These are phyloP conservation scores for Eclectus roratus DNA, from an alignment of 2,113 vertebrate species.

Conservation along the genomic window DNA sequence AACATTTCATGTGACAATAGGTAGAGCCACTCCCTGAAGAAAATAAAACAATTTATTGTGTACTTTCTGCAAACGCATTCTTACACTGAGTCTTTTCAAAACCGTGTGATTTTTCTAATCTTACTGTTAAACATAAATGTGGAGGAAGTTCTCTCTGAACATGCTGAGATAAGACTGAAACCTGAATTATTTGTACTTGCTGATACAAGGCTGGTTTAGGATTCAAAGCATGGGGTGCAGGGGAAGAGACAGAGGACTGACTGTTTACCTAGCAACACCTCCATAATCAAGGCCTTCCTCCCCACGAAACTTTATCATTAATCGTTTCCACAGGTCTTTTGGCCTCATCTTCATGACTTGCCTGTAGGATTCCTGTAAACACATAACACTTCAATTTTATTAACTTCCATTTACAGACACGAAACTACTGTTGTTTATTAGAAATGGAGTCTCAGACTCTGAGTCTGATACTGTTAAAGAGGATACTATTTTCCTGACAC, in stretches of 20 bases:
- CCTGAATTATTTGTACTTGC: not conserved
- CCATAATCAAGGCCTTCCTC: constrained; percentile 98
- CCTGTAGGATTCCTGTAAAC: constrained; percentile 91
- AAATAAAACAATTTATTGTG: not conserved
- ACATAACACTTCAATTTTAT: not conserved
- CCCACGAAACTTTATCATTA: constrained; percentile 99
- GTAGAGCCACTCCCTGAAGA: constrained; percentile 94
- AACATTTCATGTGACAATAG: constrained; percentile 98
- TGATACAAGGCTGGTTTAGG: not conserved
- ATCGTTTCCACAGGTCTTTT: constrained; percentile 97
- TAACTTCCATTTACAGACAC: not conserved
- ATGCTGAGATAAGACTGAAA: not conserved
- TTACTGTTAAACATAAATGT: not conserved
- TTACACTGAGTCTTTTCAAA: not conserved
- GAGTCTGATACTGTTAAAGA: not conserved
- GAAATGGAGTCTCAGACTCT: not conserved
- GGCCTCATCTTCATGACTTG: constrained; percentile 99
- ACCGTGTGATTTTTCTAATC: not conserved
- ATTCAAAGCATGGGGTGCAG: not conserved
- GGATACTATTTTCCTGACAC: not conserved
- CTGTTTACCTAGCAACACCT: constrained; percentile 92
- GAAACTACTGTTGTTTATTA: not conserved
- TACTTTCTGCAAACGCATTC: not conserved
- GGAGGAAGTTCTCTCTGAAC: not conserved
- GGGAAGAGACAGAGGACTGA: not conserved